phyloP scores from a whole-genome alignment of 1,140 invertebrate genomes.

The Drosophila kikkawai region DNA sequence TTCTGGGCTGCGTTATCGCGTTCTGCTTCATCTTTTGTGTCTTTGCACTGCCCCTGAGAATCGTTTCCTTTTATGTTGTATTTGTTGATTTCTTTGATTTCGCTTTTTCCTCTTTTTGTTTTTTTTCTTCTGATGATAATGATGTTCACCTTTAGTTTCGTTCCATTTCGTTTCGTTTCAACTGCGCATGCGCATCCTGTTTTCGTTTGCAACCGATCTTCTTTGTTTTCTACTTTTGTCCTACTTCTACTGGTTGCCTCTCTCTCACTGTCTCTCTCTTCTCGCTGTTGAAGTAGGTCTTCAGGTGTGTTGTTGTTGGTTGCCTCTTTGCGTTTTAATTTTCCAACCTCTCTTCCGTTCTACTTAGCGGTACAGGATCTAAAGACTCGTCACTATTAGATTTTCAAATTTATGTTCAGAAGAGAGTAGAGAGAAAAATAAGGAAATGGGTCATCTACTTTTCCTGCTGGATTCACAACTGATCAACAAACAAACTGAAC shows the following conservation, averaged over 20 bases:
- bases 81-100: slow-evolving; percentile 81
- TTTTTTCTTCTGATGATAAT: slow-evolving; percentile 57
- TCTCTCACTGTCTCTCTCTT: slow-evolving; percentile 7
- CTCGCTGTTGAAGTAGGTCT: slow-evolving; percentile 55
- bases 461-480: neutral
- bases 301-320: slow-evolving; percentile 27
- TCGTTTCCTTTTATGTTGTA: slow-evolving; percentile 81
- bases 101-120: slow-evolving; percentile 57
- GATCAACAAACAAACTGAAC: neutral
- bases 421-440: slow-evolving; percentile 7
- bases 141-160: slow-evolving; percentile 72
- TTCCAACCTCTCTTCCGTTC: slow-evolving; percentile 64
- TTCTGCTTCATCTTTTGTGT: slow-evolving; percentile 58
- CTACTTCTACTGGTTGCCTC: slow-evolving; percentile 27
- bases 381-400: slow-evolving; percentile 55
- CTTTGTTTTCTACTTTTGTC: slow-evolving; percentile 63
- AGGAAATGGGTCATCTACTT: slow-evolving; percentile 52
- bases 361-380: slow-evolving; percentile 51
- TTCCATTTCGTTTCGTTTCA: slow-evolving; percentile 57
- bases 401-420: slow-evolving; percentile 46
- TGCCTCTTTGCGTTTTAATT: slow-evolving; percentile 34
- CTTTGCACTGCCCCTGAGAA: slow-evolving; percentile 54
- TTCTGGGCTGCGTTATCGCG: slow-evolving; percentile 58
- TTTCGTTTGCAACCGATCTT: slow-evolving; percentile 54
- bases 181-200: slow-evolving; percentile 76